A percentile compares a stretch with the other conserved stretches of the same genome.
These are phyloP conservation scores for Sebastes kiyomatsui DNA, from an alignment of 2,797 vertebrate species.

Conservation along the genomic window DNA sequence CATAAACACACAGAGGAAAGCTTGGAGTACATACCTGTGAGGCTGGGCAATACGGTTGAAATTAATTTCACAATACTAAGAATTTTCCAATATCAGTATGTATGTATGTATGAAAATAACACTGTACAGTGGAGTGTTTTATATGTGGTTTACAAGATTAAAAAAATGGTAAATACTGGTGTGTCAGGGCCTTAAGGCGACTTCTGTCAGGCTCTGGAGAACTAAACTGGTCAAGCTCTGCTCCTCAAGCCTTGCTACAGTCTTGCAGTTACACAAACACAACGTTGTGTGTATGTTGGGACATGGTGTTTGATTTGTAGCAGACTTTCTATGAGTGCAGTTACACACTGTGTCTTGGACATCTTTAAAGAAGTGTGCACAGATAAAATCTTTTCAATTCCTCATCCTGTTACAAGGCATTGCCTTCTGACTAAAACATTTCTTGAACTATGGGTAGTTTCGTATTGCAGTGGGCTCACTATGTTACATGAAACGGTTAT, in stretches of 20 bases:
- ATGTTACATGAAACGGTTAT: background rate
- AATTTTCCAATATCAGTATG: no score
- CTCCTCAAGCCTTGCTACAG: background rate
- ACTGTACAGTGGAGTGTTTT: no score
- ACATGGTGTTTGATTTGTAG: background rate
- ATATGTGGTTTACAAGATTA: no score
- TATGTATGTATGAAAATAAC: no score
- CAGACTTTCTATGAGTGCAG: background rate
- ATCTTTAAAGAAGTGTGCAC: background rate
- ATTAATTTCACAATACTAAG: no score
- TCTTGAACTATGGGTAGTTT: background rate
- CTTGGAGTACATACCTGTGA: background rate
- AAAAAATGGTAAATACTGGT: no score
- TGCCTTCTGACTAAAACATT: background rate
- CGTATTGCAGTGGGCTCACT: background rate
- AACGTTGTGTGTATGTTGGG: background rate
- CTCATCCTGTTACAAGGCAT: background rate
- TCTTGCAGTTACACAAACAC: background rate
- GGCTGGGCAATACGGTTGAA: no score
- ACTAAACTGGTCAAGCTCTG: background rate
- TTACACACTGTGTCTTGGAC: background rate
- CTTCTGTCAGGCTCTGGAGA: background rate
- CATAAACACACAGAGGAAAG: background rate
- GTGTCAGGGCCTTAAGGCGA: background rate
- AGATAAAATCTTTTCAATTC: background rate